Conservation (phyloP, 92 coral and sea anemone species). For the Micromussa lordhowensis region DNA sequence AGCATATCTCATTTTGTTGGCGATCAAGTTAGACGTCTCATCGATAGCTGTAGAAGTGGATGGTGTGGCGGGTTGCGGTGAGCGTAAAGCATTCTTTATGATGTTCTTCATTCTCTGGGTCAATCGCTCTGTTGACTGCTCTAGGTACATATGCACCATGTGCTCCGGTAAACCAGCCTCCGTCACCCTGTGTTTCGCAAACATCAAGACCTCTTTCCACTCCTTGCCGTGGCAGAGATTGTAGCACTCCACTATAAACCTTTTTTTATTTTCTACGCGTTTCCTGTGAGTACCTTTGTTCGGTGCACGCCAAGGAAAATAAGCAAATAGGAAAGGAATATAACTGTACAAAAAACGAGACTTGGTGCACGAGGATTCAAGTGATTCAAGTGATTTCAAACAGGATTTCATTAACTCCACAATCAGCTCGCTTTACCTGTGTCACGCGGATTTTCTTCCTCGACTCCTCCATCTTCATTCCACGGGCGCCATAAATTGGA, state of each 20-base stretch:
- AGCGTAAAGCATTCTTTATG: constrained; percentile 28
- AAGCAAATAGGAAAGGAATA: no score
- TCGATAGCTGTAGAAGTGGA: constrained; percentile 20
- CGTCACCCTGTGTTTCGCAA: constrained; percentile 30
- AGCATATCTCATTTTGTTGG: constrained; percentile 31
- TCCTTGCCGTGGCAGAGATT: constrained; percentile 52
- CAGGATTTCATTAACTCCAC: no score
- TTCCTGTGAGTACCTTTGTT: constrained; percentile 26
- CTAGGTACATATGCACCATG: constrained; percentile 36
- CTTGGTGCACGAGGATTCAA: no score
- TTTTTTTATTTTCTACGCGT: constrained; percentile 49
- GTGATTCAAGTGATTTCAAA: no score
- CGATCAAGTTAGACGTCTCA: constrained; percentile 35
- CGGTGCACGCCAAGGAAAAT: no score
- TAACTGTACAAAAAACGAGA: no score
- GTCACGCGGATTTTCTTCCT: no score
- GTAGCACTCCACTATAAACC: constrained; percentile 47
- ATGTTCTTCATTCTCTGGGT: constrained; percentile 39
- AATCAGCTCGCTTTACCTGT: no score
- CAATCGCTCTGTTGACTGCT: constrained; percentile 40
- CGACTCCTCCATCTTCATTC: no score
- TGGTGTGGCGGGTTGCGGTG: constrained; percentile 37
- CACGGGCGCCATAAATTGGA: no score
- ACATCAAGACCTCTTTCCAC: constrained; percentile 32
- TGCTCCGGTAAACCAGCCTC: constrained; percentile 45